These are phyloP conservation scores for Gallinago nigripennis DNA, from an alignment of 2,797 vertebrate genomes.

Conservation along the genomic window DNA sequence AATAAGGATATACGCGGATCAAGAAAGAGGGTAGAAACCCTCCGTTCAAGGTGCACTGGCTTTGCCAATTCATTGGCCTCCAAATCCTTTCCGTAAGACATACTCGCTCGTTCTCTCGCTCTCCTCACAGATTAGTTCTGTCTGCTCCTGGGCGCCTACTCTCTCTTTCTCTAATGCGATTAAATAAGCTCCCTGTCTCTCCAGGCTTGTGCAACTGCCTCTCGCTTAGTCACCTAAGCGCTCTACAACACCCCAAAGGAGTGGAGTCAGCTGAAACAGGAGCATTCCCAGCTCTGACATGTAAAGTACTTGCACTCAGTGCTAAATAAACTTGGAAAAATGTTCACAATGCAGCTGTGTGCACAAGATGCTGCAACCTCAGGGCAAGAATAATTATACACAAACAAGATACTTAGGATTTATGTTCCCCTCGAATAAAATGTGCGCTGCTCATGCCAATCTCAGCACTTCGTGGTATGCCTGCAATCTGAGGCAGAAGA, in stretches of 20 bases:
- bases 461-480: constrained; percentile 41
- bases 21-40: background rate
- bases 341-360: constrained; percentile 38
- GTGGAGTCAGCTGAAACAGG: constrained; percentile 66
- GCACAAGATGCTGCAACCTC: constrained; percentile 45
- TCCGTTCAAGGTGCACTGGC: background rate
- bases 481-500: constrained; percentile 23
- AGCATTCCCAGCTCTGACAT: constrained; percentile 62
- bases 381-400: constrained; percentile 61
- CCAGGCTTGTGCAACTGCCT: constrained; percentile 52
- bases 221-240: constrained; percentile 59
- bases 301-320: constrained; percentile 57
- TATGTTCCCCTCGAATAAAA: constrained; percentile 62
- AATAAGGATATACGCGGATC: background rate
- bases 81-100: background rate
- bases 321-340: constrained; percentile 72
- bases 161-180: constrained; percentile 53
- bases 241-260: constrained; percentile 53
- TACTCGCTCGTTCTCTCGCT: background rate
- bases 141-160: constrained; percentile 33
- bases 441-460: constrained; percentile 22
- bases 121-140: constrained; percentile 23
- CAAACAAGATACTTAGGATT: constrained; percentile 59
- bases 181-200: constrained; percentile 57
- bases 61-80: background rate